Percentiles rank a stretch among this genome's conserved stretches.
Conservation (phyloP, 2,113 vertebrate genomes). For the Nettapus auritus region DNA sequence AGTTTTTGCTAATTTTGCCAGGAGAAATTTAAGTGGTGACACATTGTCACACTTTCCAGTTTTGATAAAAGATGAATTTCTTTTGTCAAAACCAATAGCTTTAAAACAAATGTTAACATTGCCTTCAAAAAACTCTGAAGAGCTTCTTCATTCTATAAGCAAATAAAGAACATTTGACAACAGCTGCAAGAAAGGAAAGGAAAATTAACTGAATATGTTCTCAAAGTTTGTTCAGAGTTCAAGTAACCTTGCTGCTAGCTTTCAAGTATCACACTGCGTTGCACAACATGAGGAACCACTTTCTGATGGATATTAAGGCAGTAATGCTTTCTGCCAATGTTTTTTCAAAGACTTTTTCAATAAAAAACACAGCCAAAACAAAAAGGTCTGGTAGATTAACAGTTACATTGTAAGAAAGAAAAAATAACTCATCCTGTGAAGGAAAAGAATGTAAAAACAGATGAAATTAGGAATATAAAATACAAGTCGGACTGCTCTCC, state of each 20-base stretch:
- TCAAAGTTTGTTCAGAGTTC: constrained; percentile 33
- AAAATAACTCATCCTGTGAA: neutral
- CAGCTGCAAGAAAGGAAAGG: constrained; percentile 15
- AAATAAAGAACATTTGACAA: constrained; percentile 22
- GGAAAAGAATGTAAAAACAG: neutral
- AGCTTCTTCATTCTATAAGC: neutral
- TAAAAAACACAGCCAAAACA: neutral
- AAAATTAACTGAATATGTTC: neutral
- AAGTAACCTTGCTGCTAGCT: constrained; percentile 33
- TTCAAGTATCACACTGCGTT: constrained; percentile 13
- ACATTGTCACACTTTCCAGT: neutral
- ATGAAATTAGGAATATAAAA: neutral
- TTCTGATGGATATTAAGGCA: constrained; percentile 27
- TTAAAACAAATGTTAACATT: neutral
- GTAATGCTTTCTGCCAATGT: constrained; percentile 4
- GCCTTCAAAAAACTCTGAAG: neutral
- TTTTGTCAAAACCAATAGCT: neutral
- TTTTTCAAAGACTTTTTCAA: constrained; percentile 28
- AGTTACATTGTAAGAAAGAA: neutral
- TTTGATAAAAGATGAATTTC: neutral
- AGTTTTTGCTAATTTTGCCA: neutral
- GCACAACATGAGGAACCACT: constrained; percentile 42
- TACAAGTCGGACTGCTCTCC: neutral
- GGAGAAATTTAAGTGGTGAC: neutral
- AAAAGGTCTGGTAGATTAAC: neutral